Evolutionary conservation across 2,888 invertebrate genomes (phyloP), one percentile per base, ranked within the genome.

Genomic region (Dyspetes luteomarginatus): DNA sequence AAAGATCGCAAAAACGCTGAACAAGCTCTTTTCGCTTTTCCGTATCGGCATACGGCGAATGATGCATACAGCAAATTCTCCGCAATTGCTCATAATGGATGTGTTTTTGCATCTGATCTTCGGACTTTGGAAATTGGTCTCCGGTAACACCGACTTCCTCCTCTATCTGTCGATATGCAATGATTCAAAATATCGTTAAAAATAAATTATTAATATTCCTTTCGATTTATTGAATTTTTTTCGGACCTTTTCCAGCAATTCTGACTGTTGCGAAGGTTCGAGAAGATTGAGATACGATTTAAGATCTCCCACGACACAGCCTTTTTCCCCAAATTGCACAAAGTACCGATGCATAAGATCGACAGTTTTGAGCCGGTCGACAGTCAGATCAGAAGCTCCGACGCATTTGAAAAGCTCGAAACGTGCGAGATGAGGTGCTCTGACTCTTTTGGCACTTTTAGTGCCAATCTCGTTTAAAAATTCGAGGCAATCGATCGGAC

Each of bases 371-470:
- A 85, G 79, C 75, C 85, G 82, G 48, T 83, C 3, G 89, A 92
- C 82, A 12, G 84, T 79, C 93, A 92, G 50, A 93, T 92, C 5
- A 93, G 93, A 88, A 3, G 64, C 19, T 9, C 58, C 76, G 4
- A 67, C 73, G 95, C 93, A 83, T 94, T 94, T 87, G 93, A 94
- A 95, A 28, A 97, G 91, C 89, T 98, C 97, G 82, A 98, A 93
- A 30, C 96, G 94, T 3, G 97, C 98, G 86, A 98, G 93, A 91
- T 96, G 96, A 0, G 98, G 97, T 0, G 97, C 98, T 81, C 98
- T 93, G 28, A 95, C 92, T 79, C 88, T 89, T 36, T 87, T 88
- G 2, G 88, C 88, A 2, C 88, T 87, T 2, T 81, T 83, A 5
- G 82, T 83, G 24, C 87, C 87, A 68, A 91, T 88, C 52, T 90